Evolutionary conservation across 2,113 vertebrate genomes (phyloP), one percentile per base, ranked within the genome.

Genomic region (Apodemus speciosus): DNA sequence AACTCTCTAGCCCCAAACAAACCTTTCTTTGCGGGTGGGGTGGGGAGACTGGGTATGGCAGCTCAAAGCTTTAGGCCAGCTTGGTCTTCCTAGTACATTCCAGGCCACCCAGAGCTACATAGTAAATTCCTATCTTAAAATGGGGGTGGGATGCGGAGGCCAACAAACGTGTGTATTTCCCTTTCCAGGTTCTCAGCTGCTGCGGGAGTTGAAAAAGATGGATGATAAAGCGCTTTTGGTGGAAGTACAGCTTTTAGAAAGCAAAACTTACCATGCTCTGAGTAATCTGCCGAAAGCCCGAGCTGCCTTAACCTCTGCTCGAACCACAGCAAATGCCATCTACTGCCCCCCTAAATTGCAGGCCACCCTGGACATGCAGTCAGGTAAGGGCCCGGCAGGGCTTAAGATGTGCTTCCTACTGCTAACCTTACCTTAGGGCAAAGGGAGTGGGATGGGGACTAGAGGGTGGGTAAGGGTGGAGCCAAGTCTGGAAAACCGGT

Each of bases 341-440:
- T 99, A 99, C 98, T 99, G 99, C 95, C 99, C 99, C 9, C 99
- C 99, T 23, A 99, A 99, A 97, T 98, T 99, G 95, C 99, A 99
- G 96, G 99, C 99, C 49, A 99, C 99, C 0, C 98, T 99, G 97
- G 99, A 99, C 98, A 99, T 99, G 99, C 99, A 99, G 98, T 99
- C 99, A 98, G 99, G 99, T 99, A 98, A 97, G 89, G 15, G 60
- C 15, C 40, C 9, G 66, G 25, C 60, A 90, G 25, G 75, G 73
- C 0, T 3, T 68, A 69, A 20, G 9, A 38, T 89, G 6, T 11
- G 4, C 90, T 95, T 86, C 23, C 72, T 79, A 79, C 69, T 62
- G 51, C 14, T 86, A 16, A 21, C 88, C 53, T 89, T 80, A 85
- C 30, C 32, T 89, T 27, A 69, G 43, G 43, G 43, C 43, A 46